Base-by-base conservation (phyloP, 2,797 vertebrate genomes). In the Sebastes flavidus region DNA sequence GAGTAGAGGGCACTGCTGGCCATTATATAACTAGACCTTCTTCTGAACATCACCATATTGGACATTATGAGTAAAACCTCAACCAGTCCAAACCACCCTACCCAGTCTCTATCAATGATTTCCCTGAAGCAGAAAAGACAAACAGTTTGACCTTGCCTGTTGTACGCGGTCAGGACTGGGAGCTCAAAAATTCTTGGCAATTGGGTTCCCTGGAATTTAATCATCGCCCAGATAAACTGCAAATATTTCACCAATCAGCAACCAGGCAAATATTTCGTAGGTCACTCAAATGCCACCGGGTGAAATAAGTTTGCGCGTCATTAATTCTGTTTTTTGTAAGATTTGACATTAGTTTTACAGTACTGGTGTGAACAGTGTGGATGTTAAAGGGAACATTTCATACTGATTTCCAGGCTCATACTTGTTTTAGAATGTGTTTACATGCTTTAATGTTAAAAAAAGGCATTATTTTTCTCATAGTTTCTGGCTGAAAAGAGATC, bases 71-170 rank as follows among this genome's bases (percentile, higher is more conserved):
- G 4, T 18, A 6, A 1, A 38, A 68, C 8, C 11, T 42, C 2
- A 2, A 65, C 60, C 6, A 16, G 12, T 27, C 29, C 34, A 52
- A 55, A 27, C 16, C 46, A 18, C 18, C 30, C n/a, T 46, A 46
- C 49, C 0, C 49, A 3, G 7, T 42, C 25, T 42, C 20, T 25
- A 29, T 62, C 13, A 25, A 4, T 72, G 13, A 59, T 65, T 72
- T 7, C 54, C 65, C 65, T 46, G 36, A 32, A 49, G 70, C 34
- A 52, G 18, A 66, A 29, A 76, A 52, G 14, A 69, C 46, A 75
- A 77, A 66, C 36, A 52, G n/a, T 65, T 72, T 75, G 49, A 65
- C 74, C 74, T 63, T 67, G 49, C 13, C 49, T 65, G 46, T 52
- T 38, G 42, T 12, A 22, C n/a, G 8, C 49, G 65, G 55, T 13